Evolutionary conservation across 2,888 invertebrate genomes (phyloP), one percentile per base, ranked within the genome.

Genomic region (Stenurella melanura): DNA sequence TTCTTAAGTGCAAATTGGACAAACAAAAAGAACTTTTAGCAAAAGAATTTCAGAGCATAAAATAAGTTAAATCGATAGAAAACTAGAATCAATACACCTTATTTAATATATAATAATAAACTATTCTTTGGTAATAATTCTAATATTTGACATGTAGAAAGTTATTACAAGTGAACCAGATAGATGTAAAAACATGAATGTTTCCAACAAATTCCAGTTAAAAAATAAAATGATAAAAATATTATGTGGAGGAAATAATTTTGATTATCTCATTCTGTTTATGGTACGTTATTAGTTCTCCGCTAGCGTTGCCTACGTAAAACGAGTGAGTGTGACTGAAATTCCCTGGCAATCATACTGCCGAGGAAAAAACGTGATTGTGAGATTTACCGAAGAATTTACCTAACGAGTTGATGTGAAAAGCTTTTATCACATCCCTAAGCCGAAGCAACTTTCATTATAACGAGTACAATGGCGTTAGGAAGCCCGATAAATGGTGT

Each of bases 341-440:
- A 34, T 38, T 19, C 42, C 19, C 38, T 19, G 50, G 50, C 21
- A 58, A 58, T 58, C 58, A 58, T 21, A 58, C 58, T 21, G 58
- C 21, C 1, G 58, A 60, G 66, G 5, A 50, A 66, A 67, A 56
- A 66, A 57, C 66, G 73, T 66, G 58, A 73, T 73, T 54, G 58
- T 42, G 56, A 64, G 73, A 73, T 73, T 73, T 69, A 57, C 69
- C 69, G 15, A 69, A 57, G 56, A 56, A 56, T 71, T 71, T 67
- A 67, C 60, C 42, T 67, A 74, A 74, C 61, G 67, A 74, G 68
- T 56, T 74, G 74, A 67, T 58, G 58, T 60, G 74, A 68, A 73
- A 67, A 58, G 58, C 67, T 67, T 67, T 74, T 58, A 73, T 67
- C 57, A 67, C 56, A 60, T 57, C 26, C 58, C 17, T 42, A 71